Evolutionary conservation across 2,113 vertebrate species (phyloP).

Genomic region (Oophaga pumilio): DNA sequence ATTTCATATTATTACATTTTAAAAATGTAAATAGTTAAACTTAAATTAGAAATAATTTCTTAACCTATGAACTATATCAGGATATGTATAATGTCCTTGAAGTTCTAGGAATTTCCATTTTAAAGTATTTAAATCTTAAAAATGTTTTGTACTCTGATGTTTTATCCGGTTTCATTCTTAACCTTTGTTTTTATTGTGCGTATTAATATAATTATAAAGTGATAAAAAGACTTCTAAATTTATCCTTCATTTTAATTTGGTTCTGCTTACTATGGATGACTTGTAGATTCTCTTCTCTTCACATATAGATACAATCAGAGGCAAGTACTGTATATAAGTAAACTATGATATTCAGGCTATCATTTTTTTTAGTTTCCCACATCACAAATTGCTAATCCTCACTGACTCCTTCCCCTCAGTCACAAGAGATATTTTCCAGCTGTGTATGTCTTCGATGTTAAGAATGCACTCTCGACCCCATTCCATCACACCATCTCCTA

Average conservation of each 20-base stretch:
- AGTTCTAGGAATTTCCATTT: neutral
- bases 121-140: neutral
- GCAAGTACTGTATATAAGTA: neutral
- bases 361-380: constrained; percentile 23
- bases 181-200: neutral
- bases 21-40: neutral
- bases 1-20: neutral
- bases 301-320: neutral
- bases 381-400: constrained; percentile 22
- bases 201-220: neutral
- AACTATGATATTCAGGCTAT: neutral
- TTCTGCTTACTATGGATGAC: neutral
- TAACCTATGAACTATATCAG: neutral
- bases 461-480: constrained; percentile 17
- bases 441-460: neutral
- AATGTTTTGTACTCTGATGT: neutral
- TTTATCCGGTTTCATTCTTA: neutral
- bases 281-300: neutral
- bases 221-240: neutral
- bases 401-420: constrained; percentile 3
- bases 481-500: neutral
- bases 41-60: neutral
- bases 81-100: neutral
- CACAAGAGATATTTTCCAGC: constrained; percentile 2
- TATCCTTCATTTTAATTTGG: neutral